Conservation (phyloP, 2,797 vertebrate genomes). For the Danio tinwini region DNA sequence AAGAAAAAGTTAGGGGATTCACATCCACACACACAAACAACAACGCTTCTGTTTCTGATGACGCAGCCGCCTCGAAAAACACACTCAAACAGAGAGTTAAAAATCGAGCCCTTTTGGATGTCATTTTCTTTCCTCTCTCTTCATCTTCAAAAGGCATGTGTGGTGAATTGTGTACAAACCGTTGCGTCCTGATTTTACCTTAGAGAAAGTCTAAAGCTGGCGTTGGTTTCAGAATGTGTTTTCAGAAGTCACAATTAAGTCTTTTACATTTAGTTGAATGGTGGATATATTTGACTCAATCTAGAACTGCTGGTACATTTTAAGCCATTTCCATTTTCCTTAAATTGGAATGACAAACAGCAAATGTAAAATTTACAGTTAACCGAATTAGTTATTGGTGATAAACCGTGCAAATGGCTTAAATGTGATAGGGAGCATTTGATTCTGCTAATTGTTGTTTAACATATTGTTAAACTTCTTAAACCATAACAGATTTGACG, state of each 20-base stretch:
- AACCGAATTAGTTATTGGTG: too few relatives aligned
- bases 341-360: too few relatives aligned
- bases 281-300: too few relatives aligned
- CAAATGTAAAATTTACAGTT: too few relatives aligned
- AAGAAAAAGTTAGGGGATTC: slow-evolving; percentile 81
- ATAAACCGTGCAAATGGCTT: too few relatives aligned
- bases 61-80: slow-evolving; percentile 12
- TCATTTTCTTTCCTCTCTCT: slow-evolving; percentile 23
- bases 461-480: too few relatives aligned
- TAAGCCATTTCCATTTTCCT: too few relatives aligned
- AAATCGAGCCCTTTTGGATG: slow-evolving; percentile 33
- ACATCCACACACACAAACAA: slow-evolving; percentile 23
- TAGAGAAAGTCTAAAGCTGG: not conserved
- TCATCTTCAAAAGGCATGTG: slow-evolving; percentile 33
- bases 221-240: not conserved
- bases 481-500: too few relatives aligned
- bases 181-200: slow-evolving; percentile 24
- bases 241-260: not conserved
- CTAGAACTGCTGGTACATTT: too few relatives aligned
- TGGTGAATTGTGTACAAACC: slow-evolving; percentile 21
- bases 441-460: too few relatives aligned
- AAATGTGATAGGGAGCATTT: too few relatives aligned
- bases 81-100: slow-evolving; percentile 42
- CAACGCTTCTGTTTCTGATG: slow-evolving; percentile 29
- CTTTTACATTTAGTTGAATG: not conserved